These are phyloP conservation scores for Drosophila macrothrix DNA, from an alignment of 2,888 invertebrate species.

Conservation along the genomic window DNA sequence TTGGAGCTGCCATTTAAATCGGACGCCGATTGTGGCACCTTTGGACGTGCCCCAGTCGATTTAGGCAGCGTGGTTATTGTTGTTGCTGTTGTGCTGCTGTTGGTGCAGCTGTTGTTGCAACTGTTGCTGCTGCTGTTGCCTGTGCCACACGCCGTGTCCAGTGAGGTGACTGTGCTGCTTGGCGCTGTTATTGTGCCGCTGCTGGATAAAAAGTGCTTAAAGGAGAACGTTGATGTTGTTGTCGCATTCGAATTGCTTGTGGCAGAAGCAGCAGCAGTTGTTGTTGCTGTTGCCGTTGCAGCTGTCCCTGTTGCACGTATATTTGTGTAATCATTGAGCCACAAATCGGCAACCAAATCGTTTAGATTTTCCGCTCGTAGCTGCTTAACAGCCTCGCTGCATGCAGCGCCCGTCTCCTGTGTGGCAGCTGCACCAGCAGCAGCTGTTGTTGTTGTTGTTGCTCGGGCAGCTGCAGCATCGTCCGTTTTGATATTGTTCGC, in stretches of 20 bases:
- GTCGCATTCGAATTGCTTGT: constrained; percentile 9
- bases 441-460: constrained; percentile 35
- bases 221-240: constrained; percentile 87
- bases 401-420: constrained; percentile 46
- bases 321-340: constrained; percentile 77
- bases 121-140: constrained; percentile 34
- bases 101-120: constrained; percentile 22
- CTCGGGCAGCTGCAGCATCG: constrained; percentile 62
- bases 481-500: constrained; percentile 73
- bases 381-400: constrained; percentile 43
- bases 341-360: constrained; percentile 80
- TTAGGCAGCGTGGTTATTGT: constrained; percentile 66
- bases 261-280: constrained; percentile 1
- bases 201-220: constrained; percentile 92
- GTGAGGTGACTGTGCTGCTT: constrained; percentile 65
- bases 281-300: constrained; percentile 14
- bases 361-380: constrained; percentile 59
- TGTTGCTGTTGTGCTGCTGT: constrained; percentile 17
- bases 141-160: constrained; percentile 44
- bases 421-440: constrained; percentile 18
- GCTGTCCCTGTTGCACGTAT: constrained; percentile 48
- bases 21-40: constrained; percentile 86
- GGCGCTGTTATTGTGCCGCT: constrained; percentile 85
- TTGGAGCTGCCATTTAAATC: constrained; percentile 75
- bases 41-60: constrained; percentile 91